These are phyloP conservation scores for Pseudopleuronectes americanus DNA, from an alignment of 2,797 vertebrate genomes.

Conservation along the genomic window DNA sequence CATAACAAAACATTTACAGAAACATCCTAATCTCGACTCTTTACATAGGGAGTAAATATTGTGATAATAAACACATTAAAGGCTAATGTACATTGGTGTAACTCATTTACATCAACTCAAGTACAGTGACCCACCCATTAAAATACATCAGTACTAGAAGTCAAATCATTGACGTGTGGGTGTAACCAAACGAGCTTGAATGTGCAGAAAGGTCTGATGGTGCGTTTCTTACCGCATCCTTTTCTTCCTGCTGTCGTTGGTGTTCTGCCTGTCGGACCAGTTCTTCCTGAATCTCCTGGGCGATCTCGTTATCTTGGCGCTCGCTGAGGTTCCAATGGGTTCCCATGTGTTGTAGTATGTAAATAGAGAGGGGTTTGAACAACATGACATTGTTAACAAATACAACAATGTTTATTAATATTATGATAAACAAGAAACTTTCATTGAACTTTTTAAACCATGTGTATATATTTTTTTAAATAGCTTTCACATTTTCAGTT, in stretches of 20 bases:
- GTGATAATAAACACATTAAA: background rate
- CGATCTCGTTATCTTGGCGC: slow-evolving; percentile 92
- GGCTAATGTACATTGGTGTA: background rate
- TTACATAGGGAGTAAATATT: background rate
- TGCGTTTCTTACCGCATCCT: slow-evolving; percentile 89
- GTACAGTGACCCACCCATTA: background rate
- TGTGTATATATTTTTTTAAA: too few relatives aligned
- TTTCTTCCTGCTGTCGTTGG: slow-evolving; percentile 91
- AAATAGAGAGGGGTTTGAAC: slow-evolving; percentile 3
- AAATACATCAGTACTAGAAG: background rate
- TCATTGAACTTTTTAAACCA: too few relatives aligned
- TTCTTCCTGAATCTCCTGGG: slow-evolving; percentile 96
- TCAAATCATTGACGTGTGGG: background rate
- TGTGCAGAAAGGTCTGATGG: background rate
- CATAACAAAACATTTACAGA: background rate
- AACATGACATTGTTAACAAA: slow-evolving; percentile 13
- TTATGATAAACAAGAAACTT: too few relatives aligned
- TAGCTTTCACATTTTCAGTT: background rate
- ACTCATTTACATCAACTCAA: background rate
- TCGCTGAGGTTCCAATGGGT: slow-evolving; percentile 81
- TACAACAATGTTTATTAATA: background rate
- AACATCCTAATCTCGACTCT: background rate
- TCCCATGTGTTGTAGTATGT: slow-evolving; percentile 8
- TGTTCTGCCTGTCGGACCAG: slow-evolving; percentile 92
- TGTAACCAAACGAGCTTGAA: slow-evolving; percentile 5